Evolutionary conservation across 2,113 vertebrate genomes (phyloP), one percentile per base, ranked within the genome.

Genomic region (Sinocyclocheilus maitianheensis): DNA sequence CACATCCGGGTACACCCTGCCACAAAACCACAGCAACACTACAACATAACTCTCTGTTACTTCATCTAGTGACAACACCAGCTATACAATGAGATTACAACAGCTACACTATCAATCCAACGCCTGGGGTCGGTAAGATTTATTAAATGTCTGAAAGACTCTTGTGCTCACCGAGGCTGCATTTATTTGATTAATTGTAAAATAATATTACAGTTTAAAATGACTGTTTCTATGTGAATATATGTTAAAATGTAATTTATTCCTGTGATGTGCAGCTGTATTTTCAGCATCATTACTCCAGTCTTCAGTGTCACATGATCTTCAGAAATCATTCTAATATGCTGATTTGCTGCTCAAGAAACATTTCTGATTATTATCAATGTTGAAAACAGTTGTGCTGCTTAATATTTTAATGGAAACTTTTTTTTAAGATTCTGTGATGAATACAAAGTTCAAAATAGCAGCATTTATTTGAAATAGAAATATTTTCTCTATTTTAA

Each of bases 1-100:
- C 5, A 99, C 98, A 0, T 99, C 98, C 87, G 96, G 95, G 18
- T 98, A 99, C 65, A 99, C 87, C 89, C 98, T 99, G 91, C 87
- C 76, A 67, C 37, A 71, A 67, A 20, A 51, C 11, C 24, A 30
- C 24, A 6, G n/a, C 18, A 9, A 20, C 12, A 51, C 48, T 13
- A 20, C 3, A 10, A 20, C n/a, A 79, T 18, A 67, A 65, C 26
- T 84, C 63, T 74, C 14, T 85, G 34, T 75, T 40, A 84, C 60
- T 63, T 10, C n/a, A 24, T n/a, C n/a, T 24, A 3, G 9, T 22
- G 22, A 62, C 22, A 62, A 62, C 60, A 24, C 9, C 0, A 11
- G 30, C 30, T 34, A n/a, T n/a, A 22, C 2, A 37, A 37, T 40
- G 22, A 62, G 9, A 62, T 11, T 9, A 62, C 58, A 60, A 10